Evolutionary conservation across 1,140 invertebrate species (phyloP).

Genomic region (Nasonia longicornis): DNA sequence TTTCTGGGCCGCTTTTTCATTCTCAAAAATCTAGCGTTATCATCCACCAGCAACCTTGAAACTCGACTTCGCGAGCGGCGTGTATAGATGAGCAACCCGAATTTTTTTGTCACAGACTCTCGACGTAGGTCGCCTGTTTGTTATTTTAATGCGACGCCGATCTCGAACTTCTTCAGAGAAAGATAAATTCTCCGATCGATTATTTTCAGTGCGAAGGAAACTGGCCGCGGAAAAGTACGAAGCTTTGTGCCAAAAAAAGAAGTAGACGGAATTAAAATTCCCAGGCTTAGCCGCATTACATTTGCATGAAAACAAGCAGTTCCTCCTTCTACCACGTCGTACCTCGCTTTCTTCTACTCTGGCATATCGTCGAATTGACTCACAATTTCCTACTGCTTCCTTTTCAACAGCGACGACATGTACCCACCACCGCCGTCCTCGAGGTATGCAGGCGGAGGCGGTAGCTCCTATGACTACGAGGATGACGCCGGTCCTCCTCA

Average conservation of each 20-base stretch:
- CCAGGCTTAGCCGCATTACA: not conserved
- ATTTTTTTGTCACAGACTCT: not conserved
- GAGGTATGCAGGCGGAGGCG: constrained; percentile 53
- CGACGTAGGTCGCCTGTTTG: no score
- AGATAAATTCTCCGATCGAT: no score
- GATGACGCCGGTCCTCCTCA: constrained; percentile 61
- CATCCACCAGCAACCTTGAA: not conserved
- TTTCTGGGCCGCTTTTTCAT: constrained; percentile 19
- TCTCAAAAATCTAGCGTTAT: not conserved
- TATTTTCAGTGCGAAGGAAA: no score
- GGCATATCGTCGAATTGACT: not conserved
- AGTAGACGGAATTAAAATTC: not conserved
- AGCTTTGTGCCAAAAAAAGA: not conserved
- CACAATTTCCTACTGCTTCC: constrained; percentile 44
- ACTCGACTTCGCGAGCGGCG: not conserved
- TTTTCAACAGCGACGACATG: constrained; percentile 58
- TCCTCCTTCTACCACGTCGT: not conserved
- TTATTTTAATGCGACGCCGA: no score
- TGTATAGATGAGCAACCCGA: not conserved
- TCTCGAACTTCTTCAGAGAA: no score
- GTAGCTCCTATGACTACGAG: constrained; percentile 64
- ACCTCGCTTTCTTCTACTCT: not conserved
- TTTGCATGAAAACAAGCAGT: not conserved
- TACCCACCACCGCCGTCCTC: constrained; percentile 54
- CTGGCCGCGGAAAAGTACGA: no score